Evolutionary conservation across 2,888 invertebrate genomes (phyloP).

Genomic region (Caprella mutica): DNA sequence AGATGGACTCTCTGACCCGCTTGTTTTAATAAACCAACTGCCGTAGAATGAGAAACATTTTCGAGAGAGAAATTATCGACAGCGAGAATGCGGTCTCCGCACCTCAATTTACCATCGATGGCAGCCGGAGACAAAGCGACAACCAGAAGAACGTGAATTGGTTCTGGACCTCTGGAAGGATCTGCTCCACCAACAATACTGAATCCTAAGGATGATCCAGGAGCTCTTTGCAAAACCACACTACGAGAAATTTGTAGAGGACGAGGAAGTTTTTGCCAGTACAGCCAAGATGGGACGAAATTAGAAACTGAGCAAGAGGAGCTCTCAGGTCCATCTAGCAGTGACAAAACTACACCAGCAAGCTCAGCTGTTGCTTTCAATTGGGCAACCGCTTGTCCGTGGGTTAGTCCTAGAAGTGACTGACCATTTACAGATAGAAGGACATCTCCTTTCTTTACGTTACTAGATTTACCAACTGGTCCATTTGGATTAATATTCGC

Average conservation of each 20-base stretch:
- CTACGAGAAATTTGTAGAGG: conserved; percentile 41
- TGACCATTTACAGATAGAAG: conserved; percentile 43
- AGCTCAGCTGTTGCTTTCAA: conserved; percentile 41
- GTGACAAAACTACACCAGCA: conserved; percentile 40
- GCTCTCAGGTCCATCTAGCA: conserved; percentile 44
- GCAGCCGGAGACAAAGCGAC: conserved; percentile 44
- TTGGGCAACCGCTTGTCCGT: conserved; percentile 42
- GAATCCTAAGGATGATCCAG: conserved; percentile 41
- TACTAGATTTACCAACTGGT: conserved; percentile 42
- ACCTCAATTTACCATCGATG: conserved; percentile 40
- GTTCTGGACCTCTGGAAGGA: conserved; percentile 39
- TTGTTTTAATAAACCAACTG: conserved; percentile 43
- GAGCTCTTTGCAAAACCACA: conserved; percentile 40
- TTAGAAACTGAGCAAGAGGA: conserved; percentile 39
- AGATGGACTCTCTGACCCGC: conserved; percentile 41
- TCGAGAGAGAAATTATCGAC: conserved; percentile 43
- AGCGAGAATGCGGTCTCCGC: conserved; percentile 44
- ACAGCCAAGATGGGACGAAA: conserved; percentile 46
- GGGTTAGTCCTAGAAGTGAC: conserved; percentile 42
- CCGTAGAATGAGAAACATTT: conserved; percentile 41
- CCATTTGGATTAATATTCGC: conserved; percentile 44
- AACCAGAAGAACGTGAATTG: conserved; percentile 44
- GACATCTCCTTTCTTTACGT: conserved; percentile 45
- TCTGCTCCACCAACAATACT: conserved; percentile 45
- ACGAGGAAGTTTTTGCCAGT: conserved; percentile 44